These are phyloP conservation scores for Ispidina picta DNA, from an alignment of 2,797 vertebrate species.

Conservation along the genomic window DNA sequence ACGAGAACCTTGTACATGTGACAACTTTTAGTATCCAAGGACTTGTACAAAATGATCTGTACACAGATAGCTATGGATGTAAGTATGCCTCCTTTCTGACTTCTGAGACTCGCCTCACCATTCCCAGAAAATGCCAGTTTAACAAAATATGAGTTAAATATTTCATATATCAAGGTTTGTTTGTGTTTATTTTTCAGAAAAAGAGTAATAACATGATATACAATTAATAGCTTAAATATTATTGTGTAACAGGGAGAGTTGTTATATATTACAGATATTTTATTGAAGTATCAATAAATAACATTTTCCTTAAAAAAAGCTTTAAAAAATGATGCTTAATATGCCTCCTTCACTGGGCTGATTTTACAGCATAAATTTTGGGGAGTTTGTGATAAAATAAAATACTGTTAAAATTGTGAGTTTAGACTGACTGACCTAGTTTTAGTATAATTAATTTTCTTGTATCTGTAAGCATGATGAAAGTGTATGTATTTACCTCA, in stretches of 20 bases:
- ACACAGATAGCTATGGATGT: background rate
- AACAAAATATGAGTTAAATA: background rate
- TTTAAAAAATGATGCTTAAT: background rate
- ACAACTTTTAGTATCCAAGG: background rate
- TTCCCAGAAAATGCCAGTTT: background rate
- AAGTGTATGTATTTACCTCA: background rate
- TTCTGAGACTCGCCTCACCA: background rate
- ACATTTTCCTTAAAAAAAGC: background rate
- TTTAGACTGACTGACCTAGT: background rate
- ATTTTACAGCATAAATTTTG: background rate
- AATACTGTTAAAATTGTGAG: background rate
- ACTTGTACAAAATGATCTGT: background rate
- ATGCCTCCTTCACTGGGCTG: background rate
- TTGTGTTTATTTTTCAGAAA: background rate
- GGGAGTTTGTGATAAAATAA: background rate
- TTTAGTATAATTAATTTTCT: background rate
- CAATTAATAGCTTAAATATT: background rate
- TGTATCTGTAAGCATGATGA: background rate
- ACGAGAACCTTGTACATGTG: background rate
- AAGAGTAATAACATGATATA: background rate
- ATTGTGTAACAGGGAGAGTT: background rate
- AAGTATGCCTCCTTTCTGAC: background rate
- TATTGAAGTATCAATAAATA: constrained; percentile 46
- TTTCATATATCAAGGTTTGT: background rate
- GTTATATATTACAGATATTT: background rate